Evolutionary conservation across 2,888 invertebrate genomes (phyloP).

Genomic region (Conchocele bisecta): DNA sequence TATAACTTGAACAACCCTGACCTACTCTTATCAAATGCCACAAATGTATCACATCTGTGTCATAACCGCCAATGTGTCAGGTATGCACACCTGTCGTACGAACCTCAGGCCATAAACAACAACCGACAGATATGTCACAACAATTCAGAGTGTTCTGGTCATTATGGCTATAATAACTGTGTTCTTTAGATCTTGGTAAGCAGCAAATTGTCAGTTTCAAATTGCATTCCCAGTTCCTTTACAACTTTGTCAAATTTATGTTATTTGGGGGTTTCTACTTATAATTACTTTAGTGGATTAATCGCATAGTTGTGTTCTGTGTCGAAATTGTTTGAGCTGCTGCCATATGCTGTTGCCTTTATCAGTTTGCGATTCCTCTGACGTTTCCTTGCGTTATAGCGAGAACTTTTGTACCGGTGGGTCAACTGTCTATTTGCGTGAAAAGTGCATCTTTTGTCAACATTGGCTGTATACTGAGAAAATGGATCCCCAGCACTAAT

Average conservation of each 20-base stretch:
- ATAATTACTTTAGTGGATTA: background rate
- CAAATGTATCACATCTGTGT: conserved; percentile 1
- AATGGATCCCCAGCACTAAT: conserved; percentile 12
- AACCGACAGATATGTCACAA: background rate
- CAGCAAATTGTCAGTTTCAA: background rate
- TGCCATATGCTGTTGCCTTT: background rate
- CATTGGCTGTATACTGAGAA: background rate
- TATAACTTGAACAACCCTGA: background rate
- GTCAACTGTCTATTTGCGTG: background rate
- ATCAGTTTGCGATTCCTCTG: background rate
- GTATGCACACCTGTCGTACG: background rate
- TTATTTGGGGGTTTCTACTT: too few relatives aligned
- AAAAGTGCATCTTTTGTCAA: background rate
- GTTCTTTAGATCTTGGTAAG: background rate
- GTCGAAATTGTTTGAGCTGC: background rate
- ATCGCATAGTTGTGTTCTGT: background rate
- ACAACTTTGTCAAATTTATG: too few relatives aligned
- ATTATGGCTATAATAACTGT: conserved; percentile 1
- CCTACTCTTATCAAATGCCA: background rate
- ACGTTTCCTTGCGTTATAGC: background rate
- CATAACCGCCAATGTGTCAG: background rate
- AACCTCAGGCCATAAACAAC: background rate
- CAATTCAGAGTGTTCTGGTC: background rate
- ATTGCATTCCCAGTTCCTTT: too few relatives aligned
- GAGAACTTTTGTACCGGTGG: background rate